phyloP scores from a whole-genome alignment of 64 coral and sea anemone genomes.

The Platygyra sinensis region DNA sequence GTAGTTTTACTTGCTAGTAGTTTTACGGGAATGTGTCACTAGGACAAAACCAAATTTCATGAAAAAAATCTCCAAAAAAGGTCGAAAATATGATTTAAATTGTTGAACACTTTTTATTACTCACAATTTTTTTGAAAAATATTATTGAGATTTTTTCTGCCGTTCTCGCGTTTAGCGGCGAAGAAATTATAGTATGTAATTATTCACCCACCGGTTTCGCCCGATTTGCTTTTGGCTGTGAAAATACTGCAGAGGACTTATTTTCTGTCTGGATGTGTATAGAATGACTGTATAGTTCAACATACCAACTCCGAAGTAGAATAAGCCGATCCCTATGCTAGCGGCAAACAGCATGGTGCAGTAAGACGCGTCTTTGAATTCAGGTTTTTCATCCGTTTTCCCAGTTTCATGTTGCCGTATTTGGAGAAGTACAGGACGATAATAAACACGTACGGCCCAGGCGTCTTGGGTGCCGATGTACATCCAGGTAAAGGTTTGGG shows the following conservation, averaged over 20 bases:
- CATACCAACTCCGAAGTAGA: slow-evolving; percentile 58
- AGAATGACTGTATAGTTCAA: not conserved
- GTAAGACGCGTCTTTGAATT: slow-evolving; percentile 65
- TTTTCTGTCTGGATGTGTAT: not conserved
- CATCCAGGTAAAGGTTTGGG: slow-evolving; percentile 61
- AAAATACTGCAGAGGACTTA: not conserved
- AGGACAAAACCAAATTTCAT: not conserved
- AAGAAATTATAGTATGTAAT: not conserved
- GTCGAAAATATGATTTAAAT: no score
- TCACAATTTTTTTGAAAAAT: not conserved
- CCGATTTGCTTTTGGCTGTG: not conserved
- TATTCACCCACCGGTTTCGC: not conserved
- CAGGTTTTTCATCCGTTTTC: slow-evolving; percentile 72
- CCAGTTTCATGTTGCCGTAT: slow-evolving; percentile 68
- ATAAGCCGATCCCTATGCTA: slow-evolving; percentile 69
- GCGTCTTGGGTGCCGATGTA: slow-evolving; percentile 84
- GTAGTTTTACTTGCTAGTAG: slow-evolving; percentile 33
- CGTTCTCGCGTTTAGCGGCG: not conserved
- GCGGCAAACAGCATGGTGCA: slow-evolving; percentile 85
- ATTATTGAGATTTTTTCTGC: not conserved
- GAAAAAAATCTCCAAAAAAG: not conserved
- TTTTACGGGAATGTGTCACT: slow-evolving; percentile 16
- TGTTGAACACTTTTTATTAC: not conserved
- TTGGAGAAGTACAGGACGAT: slow-evolving; percentile 65
- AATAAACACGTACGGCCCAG: slow-evolving; percentile 71